Evolutionary conservation across 2,113 vertebrate species (phyloP).

Genomic region (Microtus richardsoni): DNA sequence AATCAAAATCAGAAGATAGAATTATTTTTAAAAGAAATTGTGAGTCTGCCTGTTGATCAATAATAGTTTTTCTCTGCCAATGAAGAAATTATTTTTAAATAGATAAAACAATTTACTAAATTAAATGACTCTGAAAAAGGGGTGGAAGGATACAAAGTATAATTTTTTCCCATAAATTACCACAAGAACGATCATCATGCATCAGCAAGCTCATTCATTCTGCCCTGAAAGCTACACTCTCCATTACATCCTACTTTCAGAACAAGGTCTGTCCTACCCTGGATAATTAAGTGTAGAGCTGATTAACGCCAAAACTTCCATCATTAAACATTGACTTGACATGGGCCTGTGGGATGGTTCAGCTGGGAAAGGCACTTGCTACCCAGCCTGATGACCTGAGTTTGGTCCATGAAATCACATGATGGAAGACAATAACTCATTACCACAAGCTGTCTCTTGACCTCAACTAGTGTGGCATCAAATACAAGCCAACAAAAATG

Average conservation of each 20-base stretch:
- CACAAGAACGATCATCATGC: background rate
- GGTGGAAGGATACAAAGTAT: background rate
- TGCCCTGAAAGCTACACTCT: background rate
- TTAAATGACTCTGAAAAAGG: background rate
- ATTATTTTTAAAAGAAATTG: conserved; percentile 19
- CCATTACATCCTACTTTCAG: background rate
- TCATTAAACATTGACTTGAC: conserved; percentile 34
- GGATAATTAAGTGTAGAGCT: conserved; percentile 24
- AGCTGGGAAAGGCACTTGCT: background rate
- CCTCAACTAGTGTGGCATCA: background rate
- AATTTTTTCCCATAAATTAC: conserved; percentile 33
- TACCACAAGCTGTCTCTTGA: background rate
- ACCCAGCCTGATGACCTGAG: background rate
- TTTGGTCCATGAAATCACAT: background rate
- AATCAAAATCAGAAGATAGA: background rate
- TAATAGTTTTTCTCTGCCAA: background rate
- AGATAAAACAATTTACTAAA: background rate
- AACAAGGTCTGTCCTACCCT: background rate
- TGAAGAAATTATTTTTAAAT: background rate
- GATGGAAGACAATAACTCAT: too few relatives aligned
- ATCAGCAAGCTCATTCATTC: background rate
- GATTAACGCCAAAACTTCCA: conserved; percentile 35
- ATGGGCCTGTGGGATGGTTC: background rate
- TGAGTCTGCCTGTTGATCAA: background rate
- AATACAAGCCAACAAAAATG: background rate